Evolutionary conservation across 1,140 invertebrate species (phyloP).

Genomic region (Philotrypesis tridentata): DNA sequence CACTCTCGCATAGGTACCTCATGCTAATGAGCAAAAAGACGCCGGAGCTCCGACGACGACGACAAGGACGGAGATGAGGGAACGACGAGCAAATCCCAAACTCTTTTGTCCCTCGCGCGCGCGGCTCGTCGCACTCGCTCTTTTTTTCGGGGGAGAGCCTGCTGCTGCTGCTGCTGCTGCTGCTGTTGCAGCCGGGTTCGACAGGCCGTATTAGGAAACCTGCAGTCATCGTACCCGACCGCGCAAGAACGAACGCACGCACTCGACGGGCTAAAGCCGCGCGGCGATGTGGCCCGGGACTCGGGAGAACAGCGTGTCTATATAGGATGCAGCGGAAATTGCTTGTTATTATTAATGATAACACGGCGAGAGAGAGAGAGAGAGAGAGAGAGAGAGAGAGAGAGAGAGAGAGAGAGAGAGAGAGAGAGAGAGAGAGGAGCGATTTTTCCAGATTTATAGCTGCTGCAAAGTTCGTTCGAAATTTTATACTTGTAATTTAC

Average conservation of each 20-base stretch:
- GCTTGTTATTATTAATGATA: conserved; percentile 22
- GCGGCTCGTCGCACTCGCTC: neutral
- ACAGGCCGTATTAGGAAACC: conserved; percentile 68
- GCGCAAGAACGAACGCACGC: neutral
- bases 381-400: no score
- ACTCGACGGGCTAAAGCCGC: no score
- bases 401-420: no score
- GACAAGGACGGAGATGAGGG: neutral
- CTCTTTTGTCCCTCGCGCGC: conserved; percentile 3
- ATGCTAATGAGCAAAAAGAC: no score
- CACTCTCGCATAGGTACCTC: no score
- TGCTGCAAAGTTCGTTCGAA: no score
- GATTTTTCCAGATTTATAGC: no score
- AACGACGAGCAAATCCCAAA: neutral
- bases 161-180: neutral
- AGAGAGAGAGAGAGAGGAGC: no score
- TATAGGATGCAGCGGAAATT: conserved; percentile 43
- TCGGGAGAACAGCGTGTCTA: conserved; percentile 29
- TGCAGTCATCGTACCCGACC: conserved; percentile 64
- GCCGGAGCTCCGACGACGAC: neutral
- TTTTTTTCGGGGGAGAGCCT: conserved; percentile 3
- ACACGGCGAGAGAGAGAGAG: neutral
- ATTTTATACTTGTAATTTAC: no score
- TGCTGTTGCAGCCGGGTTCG: conserved; percentile 28
- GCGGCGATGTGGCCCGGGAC: no score